Percentiles rank a stretch among this genome's conserved stretches.
Conservation (phyloP, 2,888 invertebrate species). For the Mythimna impura region DNA sequence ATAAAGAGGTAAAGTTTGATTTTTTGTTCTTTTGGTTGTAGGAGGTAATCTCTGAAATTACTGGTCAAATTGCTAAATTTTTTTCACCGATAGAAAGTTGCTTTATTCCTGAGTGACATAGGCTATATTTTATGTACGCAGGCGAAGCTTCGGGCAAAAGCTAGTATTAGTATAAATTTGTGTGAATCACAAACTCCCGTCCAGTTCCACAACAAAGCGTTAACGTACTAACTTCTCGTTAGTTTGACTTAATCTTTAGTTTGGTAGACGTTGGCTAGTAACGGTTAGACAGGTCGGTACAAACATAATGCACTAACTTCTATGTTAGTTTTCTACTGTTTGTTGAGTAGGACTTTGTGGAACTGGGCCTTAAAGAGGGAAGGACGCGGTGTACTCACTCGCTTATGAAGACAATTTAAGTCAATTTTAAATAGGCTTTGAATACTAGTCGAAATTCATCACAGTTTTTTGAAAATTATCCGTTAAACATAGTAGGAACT, state of each 20-base stretch:
- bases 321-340: constrained; percentile 52
- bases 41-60: too few species aligned
- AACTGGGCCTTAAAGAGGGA: constrained; percentile 3
- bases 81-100: too few species aligned
- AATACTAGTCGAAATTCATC: constrained; percentile 44
- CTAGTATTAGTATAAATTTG: neutral
- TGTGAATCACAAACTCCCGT: constrained; percentile 21
- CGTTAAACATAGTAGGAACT: neutral
- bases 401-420: constrained; percentile 24
- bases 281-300: constrained; percentile 1
- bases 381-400: constrained; percentile 32
- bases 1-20: too few species aligned
- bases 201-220: constrained; percentile 54
- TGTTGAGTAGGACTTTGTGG: constrained; percentile 34
- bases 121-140: too few species aligned
- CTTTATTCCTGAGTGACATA: too few species aligned
- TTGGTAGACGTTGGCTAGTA: constrained; percentile 31
- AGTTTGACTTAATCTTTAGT: constrained; percentile 50
- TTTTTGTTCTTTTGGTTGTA: too few species aligned
- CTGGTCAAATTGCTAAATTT: too few species aligned
- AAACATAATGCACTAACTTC: constrained; percentile 49
- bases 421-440: neutral
- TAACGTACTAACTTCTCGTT: constrained; percentile 61
- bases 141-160: too few species aligned
- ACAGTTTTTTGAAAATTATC: neutral